A percentile compares a stretch with the other conserved stretches of the same genome.
Conservation (phyloP, 2,888 invertebrate species). For the Thymelicus lineola region DNA sequence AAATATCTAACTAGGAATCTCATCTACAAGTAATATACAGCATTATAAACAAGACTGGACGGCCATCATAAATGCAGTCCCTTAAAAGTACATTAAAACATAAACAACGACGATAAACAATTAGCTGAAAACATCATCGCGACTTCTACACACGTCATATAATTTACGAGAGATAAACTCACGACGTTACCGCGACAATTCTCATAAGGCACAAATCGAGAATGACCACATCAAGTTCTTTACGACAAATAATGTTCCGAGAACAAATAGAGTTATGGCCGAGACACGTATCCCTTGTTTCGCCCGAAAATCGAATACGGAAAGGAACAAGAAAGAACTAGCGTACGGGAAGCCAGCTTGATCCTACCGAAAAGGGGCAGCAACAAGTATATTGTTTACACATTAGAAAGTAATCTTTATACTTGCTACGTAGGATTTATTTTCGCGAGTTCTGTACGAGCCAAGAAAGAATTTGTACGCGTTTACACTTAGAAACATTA, state of each 20-base stretch:
- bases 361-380: constrained; percentile 74
- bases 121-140: not conserved
- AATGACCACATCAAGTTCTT: constrained; percentile 54
- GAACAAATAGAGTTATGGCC: constrained; percentile 66
- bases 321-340: constrained; percentile 59
- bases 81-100: constrained; percentile 21
- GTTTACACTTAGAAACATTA: constrained; percentile 53
- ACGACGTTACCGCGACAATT: constrained; percentile 21
- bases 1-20: too few relatives aligned
- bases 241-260: constrained; percentile 74
- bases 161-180: constrained; percentile 34
- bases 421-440: constrained; percentile 54
- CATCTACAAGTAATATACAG: too few relatives aligned
- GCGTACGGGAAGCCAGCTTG: constrained; percentile 76
- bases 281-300: constrained; percentile 77
- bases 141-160: not conserved
- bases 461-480: constrained; percentile 64
- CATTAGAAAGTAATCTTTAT: constrained; percentile 63
- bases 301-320: constrained; percentile 64
- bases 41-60: too few relatives aligned
- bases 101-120: constrained; percentile 8
- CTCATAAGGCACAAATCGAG: constrained; percentile 40
- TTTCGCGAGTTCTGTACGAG: constrained; percentile 45
- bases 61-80: not conserved
- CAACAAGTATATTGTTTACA: constrained; percentile 69